A percentile compares a stretch with the other conserved stretches of the same genome.
Evolutionary conservation across 2,888 invertebrate species (phyloP).

Genomic region (Agrotis exclamationis): DNA sequence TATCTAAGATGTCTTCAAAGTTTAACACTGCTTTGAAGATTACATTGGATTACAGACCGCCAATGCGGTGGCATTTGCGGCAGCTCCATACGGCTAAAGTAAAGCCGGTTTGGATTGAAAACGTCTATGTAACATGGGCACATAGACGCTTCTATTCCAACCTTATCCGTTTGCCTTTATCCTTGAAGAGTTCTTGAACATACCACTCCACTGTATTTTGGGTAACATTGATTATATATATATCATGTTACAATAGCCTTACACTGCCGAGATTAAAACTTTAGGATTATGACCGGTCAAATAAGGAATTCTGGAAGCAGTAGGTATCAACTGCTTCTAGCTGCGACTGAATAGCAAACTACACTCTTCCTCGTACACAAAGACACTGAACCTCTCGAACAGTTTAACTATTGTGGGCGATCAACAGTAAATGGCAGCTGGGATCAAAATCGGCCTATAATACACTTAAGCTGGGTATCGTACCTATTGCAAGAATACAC

Average conservation of each 20-base stretch:
- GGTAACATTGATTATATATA: not conserved
- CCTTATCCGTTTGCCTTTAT: not conserved
- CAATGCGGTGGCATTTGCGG: not conserved
- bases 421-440: no score
- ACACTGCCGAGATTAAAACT: not conserved
- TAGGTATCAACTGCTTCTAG: no score
- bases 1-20: not conserved
- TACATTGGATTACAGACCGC: not conserved
- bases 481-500: no score
- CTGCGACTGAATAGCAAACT: no score
- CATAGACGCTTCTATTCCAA: no score
- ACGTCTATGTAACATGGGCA: not conserved
- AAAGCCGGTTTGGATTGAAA: not conserved
- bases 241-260: not conserved
- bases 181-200: not conserved
- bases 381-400: no score
- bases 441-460: no score
- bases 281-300: no score
- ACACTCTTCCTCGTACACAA: no score
- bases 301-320: no score
- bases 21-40: constrained; percentile 4
- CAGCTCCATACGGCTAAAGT: not conserved
- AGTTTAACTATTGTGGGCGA: no score
- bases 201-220: not conserved
- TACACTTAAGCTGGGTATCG: no score